Evolutionary conservation across 2,113 vertebrate species (phyloP), one percentile per base, ranked within the genome.

Genomic region (Xyrauchen texanus): DNA sequence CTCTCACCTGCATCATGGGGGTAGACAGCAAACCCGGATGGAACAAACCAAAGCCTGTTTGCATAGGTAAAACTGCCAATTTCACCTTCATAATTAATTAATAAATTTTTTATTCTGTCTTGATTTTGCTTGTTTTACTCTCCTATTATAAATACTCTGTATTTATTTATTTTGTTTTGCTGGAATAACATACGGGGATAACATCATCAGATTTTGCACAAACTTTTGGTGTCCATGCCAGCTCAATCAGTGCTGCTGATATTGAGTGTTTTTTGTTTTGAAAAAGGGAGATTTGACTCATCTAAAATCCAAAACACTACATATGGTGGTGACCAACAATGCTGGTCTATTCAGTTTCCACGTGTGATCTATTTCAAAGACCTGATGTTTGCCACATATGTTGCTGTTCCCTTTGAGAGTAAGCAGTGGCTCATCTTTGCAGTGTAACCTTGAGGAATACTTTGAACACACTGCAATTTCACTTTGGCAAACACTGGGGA

Each of bases 1-100:
- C 95, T 0, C 91, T 98, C 83, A 98, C 94, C 8, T 99, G 98
- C 80, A 64, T 96, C 70, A 96, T 98, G 93, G 97, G 96, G 67
- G 91, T 86, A 57, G 97, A 99, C 5, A 94, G 95, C 72, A 99
- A 98, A 83, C 98, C 97, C 0, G 90, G 89, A 1, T 99, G 98
- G 97, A 97, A 96, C 91, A 94, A 95, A 9, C 91, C 94, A 16
- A 95, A 93, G 15, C 98, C 98, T 21, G 91, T 94, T 80, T 99
- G 98, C 88, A 95, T 95, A 89, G 98, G 98, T 99, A 88, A 86
- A 76, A 65, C 6, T 34, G 21, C 21, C 3, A 34, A 34, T 34
- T 34, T 34, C 21, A 34, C 21, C 21, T 34, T 34, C 21, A 1
- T 34, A 34, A 34, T 34, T 34, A 34, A 34, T 34, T 34, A 34